A percentile compares a stretch with the other conserved stretches of the same genome.
Evolutionary conservation across 2,797 vertebrate genomes (phyloP).

Genomic region (Sus cebifrons): DNA sequence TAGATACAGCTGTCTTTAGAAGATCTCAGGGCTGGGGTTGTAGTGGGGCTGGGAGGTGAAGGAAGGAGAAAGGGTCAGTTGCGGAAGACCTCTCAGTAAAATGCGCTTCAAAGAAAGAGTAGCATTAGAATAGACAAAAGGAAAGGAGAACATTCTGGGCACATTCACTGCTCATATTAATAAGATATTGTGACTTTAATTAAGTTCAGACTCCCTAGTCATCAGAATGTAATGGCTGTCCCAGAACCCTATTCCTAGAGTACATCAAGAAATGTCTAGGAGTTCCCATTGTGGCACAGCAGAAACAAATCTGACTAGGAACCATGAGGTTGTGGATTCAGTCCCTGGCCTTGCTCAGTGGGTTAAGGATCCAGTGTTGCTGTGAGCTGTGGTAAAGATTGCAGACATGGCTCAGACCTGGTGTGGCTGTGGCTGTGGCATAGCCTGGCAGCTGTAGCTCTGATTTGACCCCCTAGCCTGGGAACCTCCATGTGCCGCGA

Average conservation of each 20-base stretch:
- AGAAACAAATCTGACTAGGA: too few species aligned
- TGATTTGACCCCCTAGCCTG: too few species aligned
- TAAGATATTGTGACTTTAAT: neutral
- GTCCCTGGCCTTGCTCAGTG: too few species aligned
- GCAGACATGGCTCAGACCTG: too few species aligned
- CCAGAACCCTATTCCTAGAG: neutral
- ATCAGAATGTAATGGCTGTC: neutral
- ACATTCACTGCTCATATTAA: neutral
- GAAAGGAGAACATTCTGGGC: neutral
- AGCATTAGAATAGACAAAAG: conserved; percentile 7
- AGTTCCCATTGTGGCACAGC: too few species aligned
- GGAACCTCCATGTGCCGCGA: too few species aligned
- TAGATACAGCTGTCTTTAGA: neutral
- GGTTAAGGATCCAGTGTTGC: too few species aligned
- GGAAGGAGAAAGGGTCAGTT: neutral
- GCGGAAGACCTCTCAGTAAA: conserved; percentile 5
- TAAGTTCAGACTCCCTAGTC: neutral
- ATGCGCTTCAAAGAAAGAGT: neutral
- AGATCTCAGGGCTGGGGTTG: neutral
- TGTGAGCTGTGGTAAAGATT: too few species aligned
- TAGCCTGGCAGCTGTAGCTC: too few species aligned
- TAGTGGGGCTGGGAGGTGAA: neutral
- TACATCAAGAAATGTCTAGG: neutral
- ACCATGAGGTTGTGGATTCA: too few species aligned
- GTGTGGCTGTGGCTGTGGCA: too few species aligned